Conservation (phyloP, 30 jellyfish, hydroid and myxozoan species). For the Aurelia sp. region DNA sequence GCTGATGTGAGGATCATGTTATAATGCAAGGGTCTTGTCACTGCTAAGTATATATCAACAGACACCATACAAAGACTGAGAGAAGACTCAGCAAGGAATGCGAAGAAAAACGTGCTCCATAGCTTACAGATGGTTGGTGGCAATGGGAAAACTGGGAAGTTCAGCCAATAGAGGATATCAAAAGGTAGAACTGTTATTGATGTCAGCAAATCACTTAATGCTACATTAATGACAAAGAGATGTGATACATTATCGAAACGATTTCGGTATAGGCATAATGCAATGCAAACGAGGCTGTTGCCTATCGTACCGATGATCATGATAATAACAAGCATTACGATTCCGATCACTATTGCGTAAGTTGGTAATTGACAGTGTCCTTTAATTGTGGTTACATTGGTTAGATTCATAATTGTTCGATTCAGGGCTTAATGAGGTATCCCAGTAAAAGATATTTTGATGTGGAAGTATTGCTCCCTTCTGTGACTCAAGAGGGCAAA, state of each 20-base stretch:
- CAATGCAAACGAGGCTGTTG: conserved; percentile 29
- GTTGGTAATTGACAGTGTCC: conserved; percentile 32
- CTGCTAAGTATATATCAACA: conserved; percentile 47
- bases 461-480: no score
- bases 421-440: no score
- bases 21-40: conserved; percentile 50
- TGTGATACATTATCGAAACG: conserved; percentile 29
- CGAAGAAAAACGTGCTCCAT: conserved; percentile 74
- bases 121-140: conserved; percentile 49
- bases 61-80: conserved; percentile 34
- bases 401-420: conserved; percentile 1
- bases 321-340: conserved; percentile 12
- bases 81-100: conserved; percentile 61
- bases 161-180: conserved; percentile 60
- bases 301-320: conserved; percentile 65
- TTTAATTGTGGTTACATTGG: neutral
- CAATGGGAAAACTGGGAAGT: conserved; percentile 66
- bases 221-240: conserved; percentile 64
- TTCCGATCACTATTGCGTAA: conserved; percentile 29
- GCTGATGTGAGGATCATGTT: conserved; percentile 7
- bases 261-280: conserved; percentile 16
- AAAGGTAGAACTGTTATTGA: conserved; percentile 63
- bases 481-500: no score
- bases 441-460: no score
- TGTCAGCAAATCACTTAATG: conserved; percentile 60